These are phyloP conservation scores for Eclectus roratus DNA, from an alignment of 2,113 vertebrate species.

Conservation along the genomic window DNA sequence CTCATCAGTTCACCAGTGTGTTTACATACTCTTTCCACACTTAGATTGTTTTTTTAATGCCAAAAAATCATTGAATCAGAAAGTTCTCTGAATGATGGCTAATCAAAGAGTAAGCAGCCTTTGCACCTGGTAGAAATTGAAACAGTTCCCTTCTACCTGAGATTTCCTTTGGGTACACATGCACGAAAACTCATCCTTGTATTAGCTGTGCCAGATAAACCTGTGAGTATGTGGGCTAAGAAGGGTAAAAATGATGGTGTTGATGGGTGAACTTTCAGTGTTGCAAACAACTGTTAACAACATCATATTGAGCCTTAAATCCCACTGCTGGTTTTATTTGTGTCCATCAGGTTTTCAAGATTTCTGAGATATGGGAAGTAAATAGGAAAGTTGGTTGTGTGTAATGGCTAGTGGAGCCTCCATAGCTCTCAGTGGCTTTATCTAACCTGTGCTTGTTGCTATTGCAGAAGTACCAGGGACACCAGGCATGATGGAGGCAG, in stretches of 20 bases:
- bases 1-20: not conserved
- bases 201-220: not conserved
- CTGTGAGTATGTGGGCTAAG: not conserved
- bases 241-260: not conserved
- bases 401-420: not conserved
- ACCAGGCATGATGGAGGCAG: not conserved
- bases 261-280: not conserved
- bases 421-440: not conserved
- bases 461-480: not conserved
- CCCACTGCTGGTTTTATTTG: not conserved
- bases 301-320: not conserved
- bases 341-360: not conserved
- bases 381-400: not conserved
- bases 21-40: slow-evolving; percentile 43
- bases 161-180: not conserved
- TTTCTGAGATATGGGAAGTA: not conserved
- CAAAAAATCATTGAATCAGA: not conserved
- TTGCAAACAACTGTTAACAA: not conserved
- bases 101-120: not conserved
- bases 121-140: not conserved
- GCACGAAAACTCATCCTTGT: not conserved
- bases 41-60: slow-evolving; percentile 43
- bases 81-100: slow-evolving; percentile 11
- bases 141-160: not conserved
- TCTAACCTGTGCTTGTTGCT: not conserved